These are phyloP conservation scores for Lepidurus arcticus DNA, from an alignment of 1,140 invertebrate genomes.

Conservation along the genomic window DNA sequence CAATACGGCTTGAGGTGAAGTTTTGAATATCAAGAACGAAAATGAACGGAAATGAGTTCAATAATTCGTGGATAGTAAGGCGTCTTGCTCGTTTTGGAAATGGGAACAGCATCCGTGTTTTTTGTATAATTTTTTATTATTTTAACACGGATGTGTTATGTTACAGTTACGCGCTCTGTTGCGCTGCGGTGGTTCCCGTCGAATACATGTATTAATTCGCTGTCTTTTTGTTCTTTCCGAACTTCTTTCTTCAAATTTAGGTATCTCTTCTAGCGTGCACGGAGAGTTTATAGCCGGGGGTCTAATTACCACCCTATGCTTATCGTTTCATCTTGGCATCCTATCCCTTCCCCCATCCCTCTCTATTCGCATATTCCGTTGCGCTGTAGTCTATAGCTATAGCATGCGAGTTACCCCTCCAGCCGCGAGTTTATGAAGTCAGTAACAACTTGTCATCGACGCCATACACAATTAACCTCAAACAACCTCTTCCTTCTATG, in stretches of 20 bases:
- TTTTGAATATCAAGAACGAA: too few species aligned
- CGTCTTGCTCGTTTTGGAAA: too few species aligned
- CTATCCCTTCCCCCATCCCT: not conserved
- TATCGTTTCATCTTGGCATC: slow-evolving; percentile 10
- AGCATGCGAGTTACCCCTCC: not conserved
- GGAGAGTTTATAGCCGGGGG: not conserved
- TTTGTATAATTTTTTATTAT: too few species aligned
- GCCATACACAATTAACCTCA: slow-evolving; percentile 8
- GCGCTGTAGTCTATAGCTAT: not conserved
- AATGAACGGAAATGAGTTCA: too few species aligned
- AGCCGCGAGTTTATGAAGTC: slow-evolving; percentile 8
- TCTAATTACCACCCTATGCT: slow-evolving; percentile 19
- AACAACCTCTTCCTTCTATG: slow-evolving; percentile 10
- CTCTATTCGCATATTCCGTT: not conserved
- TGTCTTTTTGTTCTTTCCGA: not conserved
- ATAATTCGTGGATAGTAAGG: too few species aligned
- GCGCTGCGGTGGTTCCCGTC: too few species aligned
- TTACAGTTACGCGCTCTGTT: too few species aligned
- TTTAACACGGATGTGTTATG: too few species aligned
- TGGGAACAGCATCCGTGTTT: too few species aligned
- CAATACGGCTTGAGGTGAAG: too few species aligned
- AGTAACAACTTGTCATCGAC: slow-evolving; percentile 22
- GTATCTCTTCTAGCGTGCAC: not conserved
- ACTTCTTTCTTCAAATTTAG: not conserved
- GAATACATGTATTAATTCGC: too few species aligned